These are phyloP conservation scores for Salminus brasiliensis DNA, from an alignment of 2,113 vertebrate genomes.

Conservation along the genomic window DNA sequence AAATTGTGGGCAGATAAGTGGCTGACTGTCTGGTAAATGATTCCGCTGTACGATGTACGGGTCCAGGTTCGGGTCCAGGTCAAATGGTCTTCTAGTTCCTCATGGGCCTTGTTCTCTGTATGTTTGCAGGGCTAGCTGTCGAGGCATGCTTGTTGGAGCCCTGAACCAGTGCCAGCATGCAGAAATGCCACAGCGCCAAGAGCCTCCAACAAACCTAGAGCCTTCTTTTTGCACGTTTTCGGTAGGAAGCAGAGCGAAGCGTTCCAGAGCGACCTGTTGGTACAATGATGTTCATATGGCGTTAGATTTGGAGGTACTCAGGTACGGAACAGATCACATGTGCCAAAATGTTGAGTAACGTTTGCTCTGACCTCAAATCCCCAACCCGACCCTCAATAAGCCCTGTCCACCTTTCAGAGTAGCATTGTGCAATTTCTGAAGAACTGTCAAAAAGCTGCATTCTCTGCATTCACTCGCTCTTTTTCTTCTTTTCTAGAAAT, in stretches of 20 bases:
- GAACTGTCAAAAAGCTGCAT: background rate
- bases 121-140: constrained; percentile 17
- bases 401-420: constrained; percentile 14
- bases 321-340: constrained; percentile 12
- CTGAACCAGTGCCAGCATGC: constrained; percentile 54
- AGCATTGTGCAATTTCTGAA: background rate
- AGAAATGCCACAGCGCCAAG: constrained; percentile 38
- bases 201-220: constrained; percentile 57
- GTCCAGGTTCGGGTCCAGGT: background rate
- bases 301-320: constrained; percentile 8
- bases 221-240: constrained; percentile 62
- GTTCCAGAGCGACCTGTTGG: background rate
- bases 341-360: constrained; percentile 18
- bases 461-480: background rate
- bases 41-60: too few relatives aligned
- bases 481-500: background rate
- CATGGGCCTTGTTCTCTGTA: constrained; percentile 2
- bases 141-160: constrained; percentile 34
- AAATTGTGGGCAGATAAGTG: background rate
- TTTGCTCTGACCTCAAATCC: constrained; percentile 6
- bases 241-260: constrained; percentile 35
- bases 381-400: background rate
- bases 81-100: background rate
- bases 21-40: background rate
- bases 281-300: constrained; percentile 23